Base-by-base conservation (phyloP, 2,113 vertebrate genomes). In the Python bivittatus region DNA sequence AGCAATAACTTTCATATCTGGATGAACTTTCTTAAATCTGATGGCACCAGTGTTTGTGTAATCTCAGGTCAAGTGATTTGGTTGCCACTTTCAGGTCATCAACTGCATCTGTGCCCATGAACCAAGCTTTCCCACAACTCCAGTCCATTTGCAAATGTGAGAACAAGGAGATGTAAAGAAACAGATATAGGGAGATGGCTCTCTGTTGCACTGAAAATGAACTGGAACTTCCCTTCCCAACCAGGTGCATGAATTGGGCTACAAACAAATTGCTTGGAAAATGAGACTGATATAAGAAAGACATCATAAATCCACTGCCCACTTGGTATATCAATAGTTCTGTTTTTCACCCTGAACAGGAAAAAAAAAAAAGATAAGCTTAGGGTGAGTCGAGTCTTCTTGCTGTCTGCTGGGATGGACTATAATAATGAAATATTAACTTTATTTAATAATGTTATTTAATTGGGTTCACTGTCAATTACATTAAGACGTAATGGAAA, bases 401-500 rank as follows among this genome's bases (percentile, higher is more conserved):
- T 44, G 27, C 23, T 79, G 1, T 44, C 53, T 90, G 79, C 38
- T 90, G 23, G 48, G n/a, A 22, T 83, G 53, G 29, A 38, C 22
- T 84, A 27, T 84, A 85, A 85, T 61, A 89, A 85, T 64, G 38
- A 29, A 11, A 89, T 17, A 89, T 56, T 72, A 64, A 64, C 44
- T 85, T n/a, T 20, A 33, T 42, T 13, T 42, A 64, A 61, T n/a
- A 85, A 64, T 44, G 48, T 33, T 84, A 61, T 11, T 25, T 84
- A 84, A 88, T 61, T 88, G 48, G 42, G 42, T 84, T 88, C 57
- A 85, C 42, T 84, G 53, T 38, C 54, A 84, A 84, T 60, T 84
- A 84, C n/a, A 91, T 12, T 58, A 86, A 61, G 84, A 64, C 64
- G 57, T 54, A 9, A n/a, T 64, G 95, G 87, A 60, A 86, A 92